Evolutionary conservation across 2,797 vertebrate species (phyloP).

Genomic region (Loris lydekkerianus): DNA sequence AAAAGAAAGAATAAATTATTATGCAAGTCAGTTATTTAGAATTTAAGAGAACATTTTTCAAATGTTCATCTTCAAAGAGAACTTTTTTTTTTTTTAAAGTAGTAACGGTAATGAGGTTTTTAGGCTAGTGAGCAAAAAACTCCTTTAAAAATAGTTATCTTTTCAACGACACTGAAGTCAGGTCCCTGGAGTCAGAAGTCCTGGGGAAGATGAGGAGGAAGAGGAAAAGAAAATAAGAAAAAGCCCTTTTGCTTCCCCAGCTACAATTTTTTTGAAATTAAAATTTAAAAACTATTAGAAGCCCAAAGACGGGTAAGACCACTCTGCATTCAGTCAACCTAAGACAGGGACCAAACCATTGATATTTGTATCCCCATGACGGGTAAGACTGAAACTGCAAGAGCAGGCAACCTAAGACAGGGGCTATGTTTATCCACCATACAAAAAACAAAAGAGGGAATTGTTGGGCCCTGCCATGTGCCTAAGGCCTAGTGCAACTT

Average conservation of each 20-base stretch:
- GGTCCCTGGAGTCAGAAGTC: neutral
- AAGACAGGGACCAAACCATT: too few species aligned
- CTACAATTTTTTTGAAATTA: neutral
- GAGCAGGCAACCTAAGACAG: too few species aligned
- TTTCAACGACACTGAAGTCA: neutral
- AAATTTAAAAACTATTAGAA: neutral
- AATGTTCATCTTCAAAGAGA: neutral
- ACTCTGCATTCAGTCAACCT: too few species aligned
- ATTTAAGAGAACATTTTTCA: neutral
- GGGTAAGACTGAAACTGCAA: too few species aligned
- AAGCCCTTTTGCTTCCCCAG: neutral
- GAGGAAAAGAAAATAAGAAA: neutral
- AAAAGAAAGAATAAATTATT: neutral
- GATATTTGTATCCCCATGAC: too few species aligned
- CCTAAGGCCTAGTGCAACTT: too few species aligned
- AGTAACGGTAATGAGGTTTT: neutral
- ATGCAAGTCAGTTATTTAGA: neutral
- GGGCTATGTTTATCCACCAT: too few species aligned
- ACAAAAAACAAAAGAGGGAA: too few species aligned
- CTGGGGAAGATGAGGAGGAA: neutral
- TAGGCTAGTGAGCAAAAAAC: neutral
- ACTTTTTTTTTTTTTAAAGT: neutral
- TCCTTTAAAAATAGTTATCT: conserved; percentile 3
- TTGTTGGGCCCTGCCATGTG: too few species aligned
- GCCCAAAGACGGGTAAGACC: too few species aligned